Base-by-base conservation (phyloP, 2,113 vertebrate genomes). In the Heterotilapia buettikoferi region DNA sequence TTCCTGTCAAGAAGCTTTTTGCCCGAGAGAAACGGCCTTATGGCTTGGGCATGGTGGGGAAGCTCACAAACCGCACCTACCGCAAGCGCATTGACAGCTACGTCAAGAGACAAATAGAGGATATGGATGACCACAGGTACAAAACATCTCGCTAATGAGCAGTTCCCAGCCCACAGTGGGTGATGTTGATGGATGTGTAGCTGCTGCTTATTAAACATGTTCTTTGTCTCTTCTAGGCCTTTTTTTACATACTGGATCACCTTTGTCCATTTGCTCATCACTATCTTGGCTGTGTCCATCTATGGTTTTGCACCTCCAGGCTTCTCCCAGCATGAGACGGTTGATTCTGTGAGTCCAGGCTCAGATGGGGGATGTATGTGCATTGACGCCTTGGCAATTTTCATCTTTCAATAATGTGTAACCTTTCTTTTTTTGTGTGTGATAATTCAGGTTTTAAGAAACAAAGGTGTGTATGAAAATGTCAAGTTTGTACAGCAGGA, bases 161-260 rank as follows among this genome's bases (percentile, higher is more conserved):
- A 3, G 9, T 52, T 24, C 59, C 59, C 53, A 21, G 33, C 2
- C 36, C 26, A 83, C 56, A 24, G 53, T 50, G 26, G 31, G 53
- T 1, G 53, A 86, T 24, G 40, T 11, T 85, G 33, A 82, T 43
- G 47, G 40, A 90, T 56, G 31, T 63, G 47, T 16, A 66, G 24
- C 14, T 7, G 16, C 11, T 38, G 33, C 54, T 1, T 76, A 31
- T 47, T 52, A 57, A 19, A 11, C 6, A 14, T 9, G 5, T 7
- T 82, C 16, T 89, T n/a, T 84, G 26, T 50, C 36, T 88, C 80
- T 54, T 71, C 26, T 92, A 99, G 98, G 96, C 99, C 99, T 63
- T 99, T 99, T 96, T 99, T 99, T 94, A 99, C 99, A 11, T 99
- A 99, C 96, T 99, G 99, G 99, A 98, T 99, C 88, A 99, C 98